A percentile compares a stretch with the other conserved stretches of the same genome.
phyloP scores from a whole-genome alignment of 2,113 vertebrate genomes.

The Platycercus adscitus region DNA sequence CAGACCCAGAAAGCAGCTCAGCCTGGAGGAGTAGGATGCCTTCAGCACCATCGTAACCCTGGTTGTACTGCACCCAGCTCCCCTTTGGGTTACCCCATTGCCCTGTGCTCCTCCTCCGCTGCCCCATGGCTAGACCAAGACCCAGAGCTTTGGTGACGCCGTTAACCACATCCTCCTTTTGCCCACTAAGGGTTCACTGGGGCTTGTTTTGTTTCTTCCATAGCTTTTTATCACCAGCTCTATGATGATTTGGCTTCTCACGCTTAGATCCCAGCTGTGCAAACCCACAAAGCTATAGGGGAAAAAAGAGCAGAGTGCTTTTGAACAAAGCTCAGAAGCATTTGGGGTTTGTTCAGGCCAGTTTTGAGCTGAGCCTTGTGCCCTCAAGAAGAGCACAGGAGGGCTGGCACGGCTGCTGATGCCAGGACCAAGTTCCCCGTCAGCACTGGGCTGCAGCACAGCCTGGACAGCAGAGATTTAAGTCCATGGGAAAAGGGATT shows the following conservation, averaged over 20 bases:
- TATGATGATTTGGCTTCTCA: neutral
- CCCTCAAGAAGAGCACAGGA: neutral
- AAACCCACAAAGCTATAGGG: neutral
- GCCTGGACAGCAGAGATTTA: neutral
- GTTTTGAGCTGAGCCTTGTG: neutral
- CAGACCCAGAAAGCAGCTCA: neutral
- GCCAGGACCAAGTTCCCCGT: neutral
- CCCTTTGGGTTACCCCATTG: neutral
- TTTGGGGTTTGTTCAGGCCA: neutral
- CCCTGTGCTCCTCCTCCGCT: neutral
- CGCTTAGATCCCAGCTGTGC: rapidly evolving
- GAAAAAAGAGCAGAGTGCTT: neutral
- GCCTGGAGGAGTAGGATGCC: neutral
- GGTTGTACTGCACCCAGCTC: neutral
- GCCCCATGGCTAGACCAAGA: rapidly evolving
- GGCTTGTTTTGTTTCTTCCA: neutral
- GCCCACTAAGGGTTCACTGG: rapidly evolving
- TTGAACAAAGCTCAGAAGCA: neutral
- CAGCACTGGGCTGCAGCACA: rapidly evolving
- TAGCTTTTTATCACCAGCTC: neutral
- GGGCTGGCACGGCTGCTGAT: rapidly evolving
- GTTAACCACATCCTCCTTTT: neutral
- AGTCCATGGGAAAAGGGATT: neutral
- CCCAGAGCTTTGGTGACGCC: neutral
- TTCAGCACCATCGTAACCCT: rapidly evolving